Percentiles rank a stretch among this genome's conserved stretches.
phyloP scores from a whole-genome alignment of 1,140 invertebrate genomes.

The Caenorhabditis tropicalis region DNA sequence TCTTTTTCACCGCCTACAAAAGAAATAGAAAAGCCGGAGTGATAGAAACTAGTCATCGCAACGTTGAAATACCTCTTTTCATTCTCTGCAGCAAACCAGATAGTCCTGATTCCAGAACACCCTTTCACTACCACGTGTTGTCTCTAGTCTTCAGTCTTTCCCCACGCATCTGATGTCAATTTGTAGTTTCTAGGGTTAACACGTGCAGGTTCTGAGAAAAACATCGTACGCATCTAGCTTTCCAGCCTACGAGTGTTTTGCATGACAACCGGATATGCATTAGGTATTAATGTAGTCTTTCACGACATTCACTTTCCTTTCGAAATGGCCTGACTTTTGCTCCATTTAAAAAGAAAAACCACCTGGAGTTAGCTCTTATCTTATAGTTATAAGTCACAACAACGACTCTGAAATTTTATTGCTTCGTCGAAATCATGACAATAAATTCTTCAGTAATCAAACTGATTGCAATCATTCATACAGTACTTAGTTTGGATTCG shows the following conservation, averaged over 20 bases:
- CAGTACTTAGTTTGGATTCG: too few relatives aligned
- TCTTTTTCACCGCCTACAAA: neutral
- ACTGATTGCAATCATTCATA: too few relatives aligned
- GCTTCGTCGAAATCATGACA: too few relatives aligned
- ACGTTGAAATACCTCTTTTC: conserved; percentile 36
- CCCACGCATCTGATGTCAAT: too few relatives aligned
- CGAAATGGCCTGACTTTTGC: neutral
- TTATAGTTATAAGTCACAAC: neutral
- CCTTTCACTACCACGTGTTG: neutral
- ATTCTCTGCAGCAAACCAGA: neutral
- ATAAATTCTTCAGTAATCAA: too few relatives aligned
- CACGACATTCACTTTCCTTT: neutral
- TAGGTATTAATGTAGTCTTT: neutral
- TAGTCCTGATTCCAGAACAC: conserved; percentile 33
- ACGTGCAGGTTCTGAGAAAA: neutral
- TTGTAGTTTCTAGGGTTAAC: neutral
- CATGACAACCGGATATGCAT: neutral
- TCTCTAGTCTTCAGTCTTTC: neutral
- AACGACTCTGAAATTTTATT: neutral
- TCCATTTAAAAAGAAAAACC: neutral
- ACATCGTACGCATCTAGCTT: neutral
- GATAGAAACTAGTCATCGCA: conserved; percentile 13
- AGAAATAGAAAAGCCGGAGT: conserved; percentile 14
- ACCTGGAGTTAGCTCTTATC: neutral
- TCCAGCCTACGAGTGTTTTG: neutral